Evolutionary conservation across 2,797 vertebrate species (phyloP).

Genomic region (Gephyroberyx darwinii): DNA sequence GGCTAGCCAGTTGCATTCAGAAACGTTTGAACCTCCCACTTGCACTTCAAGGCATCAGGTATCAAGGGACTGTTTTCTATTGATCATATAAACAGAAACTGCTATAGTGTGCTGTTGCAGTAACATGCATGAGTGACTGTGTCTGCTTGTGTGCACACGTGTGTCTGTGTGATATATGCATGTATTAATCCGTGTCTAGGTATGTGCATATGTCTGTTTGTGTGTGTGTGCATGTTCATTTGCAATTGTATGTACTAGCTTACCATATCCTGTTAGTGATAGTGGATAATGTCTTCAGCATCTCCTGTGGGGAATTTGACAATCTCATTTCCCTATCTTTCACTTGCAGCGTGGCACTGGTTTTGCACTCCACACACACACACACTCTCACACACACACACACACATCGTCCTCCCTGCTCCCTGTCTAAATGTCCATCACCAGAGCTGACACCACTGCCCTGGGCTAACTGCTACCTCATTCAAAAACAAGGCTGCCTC

Average conservation of each 20-base stretch:
- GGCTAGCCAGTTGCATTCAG: too few relatives aligned
- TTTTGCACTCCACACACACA: slow-evolving; percentile 31
- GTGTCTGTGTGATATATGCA: slow-evolving; percentile 1
- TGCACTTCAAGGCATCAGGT: too few relatives aligned
- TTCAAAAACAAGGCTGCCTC: slow-evolving; percentile 58
- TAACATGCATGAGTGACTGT: neutral
- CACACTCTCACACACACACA: slow-evolving; percentile 26
- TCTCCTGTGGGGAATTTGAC: slow-evolving; percentile 51
- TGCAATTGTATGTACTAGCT: slow-evolving; percentile 8
- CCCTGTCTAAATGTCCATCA: slow-evolving; percentile 68
- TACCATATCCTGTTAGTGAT: slow-evolving; percentile 4
- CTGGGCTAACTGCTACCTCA: slow-evolving; percentile 56
- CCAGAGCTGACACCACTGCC: slow-evolving; percentile 44
- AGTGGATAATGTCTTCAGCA: slow-evolving; percentile 32
- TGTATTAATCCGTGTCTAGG: neutral
- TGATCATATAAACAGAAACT: neutral
- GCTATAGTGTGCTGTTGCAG: too few relatives aligned
- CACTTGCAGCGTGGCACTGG: slow-evolving; percentile 56
- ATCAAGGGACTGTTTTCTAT: too few relatives aligned
- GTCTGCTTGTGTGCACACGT: neutral
- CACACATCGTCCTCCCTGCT: slow-evolving; percentile 22
- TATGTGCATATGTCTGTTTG: neutral
- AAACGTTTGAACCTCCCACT: too few relatives aligned
- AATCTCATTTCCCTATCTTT: slow-evolving; percentile 66
- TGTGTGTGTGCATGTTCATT: neutral